Evolutionary conservation across 2,888 invertebrate genomes (phyloP), one percentile per base, ranked within the genome.

Genomic region (Nymphalis polychloros): DNA sequence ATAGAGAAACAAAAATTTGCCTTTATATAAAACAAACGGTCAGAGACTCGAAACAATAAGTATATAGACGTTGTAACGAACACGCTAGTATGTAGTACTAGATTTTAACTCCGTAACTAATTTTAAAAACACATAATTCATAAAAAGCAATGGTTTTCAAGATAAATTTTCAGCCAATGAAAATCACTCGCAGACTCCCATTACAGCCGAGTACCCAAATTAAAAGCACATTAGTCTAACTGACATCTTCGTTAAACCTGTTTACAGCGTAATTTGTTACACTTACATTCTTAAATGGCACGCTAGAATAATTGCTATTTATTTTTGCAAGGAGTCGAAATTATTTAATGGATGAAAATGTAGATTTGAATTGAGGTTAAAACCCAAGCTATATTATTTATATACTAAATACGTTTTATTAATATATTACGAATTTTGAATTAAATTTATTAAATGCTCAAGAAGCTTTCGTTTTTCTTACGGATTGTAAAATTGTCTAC

Each of bases 221-320:
- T 80, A 79, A 79, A 80, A 78, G 79, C 77, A 81, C 85, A 86
- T 86, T 83, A 82, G 80, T 86, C 85, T 84, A 83, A 74, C 76
- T 82, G 84, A 83, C 85, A 78, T 78, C 73, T 73, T 74, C 76
- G 79, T 79, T 81, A 80, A 82, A 82, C 79, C 85, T 86, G 82
- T 86, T 87, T 84, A 84, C 84, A 70, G 72, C 63, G 79, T 83
- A 83, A 85, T 85, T 82, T 82, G 84, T 83, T 76, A 78, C 77
- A 59, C 41, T 23, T 59, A 41, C 47, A 41, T 19, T 59, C 17
- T 59, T 20, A 47, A 20, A 23, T 7, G 41, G 47, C 41, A 41
- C 41, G 41, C 41, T 41, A 13, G 41, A 41, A 13, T 41, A 41
- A 41, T 41, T 41, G 41, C 41, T 41, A 41, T 41, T 41, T 13